These are phyloP conservation scores for Julus scanicus DNA, from an alignment of 2,888 invertebrate genomes.

Conservation along the genomic window DNA sequence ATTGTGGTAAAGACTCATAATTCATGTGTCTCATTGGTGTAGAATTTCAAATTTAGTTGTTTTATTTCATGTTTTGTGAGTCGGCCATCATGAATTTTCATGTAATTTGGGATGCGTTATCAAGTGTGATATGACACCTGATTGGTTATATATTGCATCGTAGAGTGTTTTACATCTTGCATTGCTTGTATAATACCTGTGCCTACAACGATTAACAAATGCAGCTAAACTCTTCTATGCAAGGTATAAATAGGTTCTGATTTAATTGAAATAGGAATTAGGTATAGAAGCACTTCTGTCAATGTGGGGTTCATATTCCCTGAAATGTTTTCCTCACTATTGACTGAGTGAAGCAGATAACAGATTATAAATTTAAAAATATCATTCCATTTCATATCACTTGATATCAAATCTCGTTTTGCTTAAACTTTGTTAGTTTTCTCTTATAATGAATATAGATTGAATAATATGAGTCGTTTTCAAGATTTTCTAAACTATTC, in stretches of 20 bases:
- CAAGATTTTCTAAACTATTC: not conserved
- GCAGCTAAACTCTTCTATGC: slow-evolving; percentile 43
- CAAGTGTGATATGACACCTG: slow-evolving; percentile 31
- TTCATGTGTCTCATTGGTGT: not conserved
- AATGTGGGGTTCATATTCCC: not conserved
- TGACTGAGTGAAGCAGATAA: not conserved
- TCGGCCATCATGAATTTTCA: not conserved
- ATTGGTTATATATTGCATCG: not conserved
- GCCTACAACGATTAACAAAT: slow-evolving; percentile 27
- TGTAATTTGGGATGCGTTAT: slow-evolving; percentile 2
- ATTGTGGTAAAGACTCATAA: not conserved
- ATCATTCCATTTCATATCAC: slow-evolving; percentile 45
- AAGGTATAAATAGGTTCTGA: not conserved
- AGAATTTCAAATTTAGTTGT: not conserved
- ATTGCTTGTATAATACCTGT: slow-evolving; percentile 4
- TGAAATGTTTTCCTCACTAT: not conserved
- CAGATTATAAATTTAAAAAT: not conserved
- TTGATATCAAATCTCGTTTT: slow-evolving; percentile 25
- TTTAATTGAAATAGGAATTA: not conserved
- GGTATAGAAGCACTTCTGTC: not conserved
- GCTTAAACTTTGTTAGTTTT: not conserved
- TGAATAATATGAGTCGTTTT: not conserved
- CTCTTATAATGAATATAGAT: not conserved
- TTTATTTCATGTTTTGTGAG: not conserved
- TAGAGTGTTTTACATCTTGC: slow-evolving; percentile 19